A percentile compares a stretch with the other conserved stretches of the same genome.
Conservation (phyloP, 2,797 vertebrate genomes). For the Danio choprae region DNA sequence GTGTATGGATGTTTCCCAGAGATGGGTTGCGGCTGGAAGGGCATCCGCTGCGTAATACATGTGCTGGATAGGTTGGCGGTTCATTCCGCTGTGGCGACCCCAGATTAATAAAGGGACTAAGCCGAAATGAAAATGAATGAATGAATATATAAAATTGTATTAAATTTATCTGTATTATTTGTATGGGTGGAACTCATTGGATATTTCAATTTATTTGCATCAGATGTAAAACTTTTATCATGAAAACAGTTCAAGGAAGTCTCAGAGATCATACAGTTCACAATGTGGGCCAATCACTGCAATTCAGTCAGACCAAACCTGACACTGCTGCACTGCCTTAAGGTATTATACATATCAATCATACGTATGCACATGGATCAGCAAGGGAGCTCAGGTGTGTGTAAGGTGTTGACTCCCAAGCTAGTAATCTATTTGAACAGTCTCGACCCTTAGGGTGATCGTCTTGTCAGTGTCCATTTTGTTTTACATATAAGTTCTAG, state of each 20-base stretch:
- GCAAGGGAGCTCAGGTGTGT: conserved; percentile 38
- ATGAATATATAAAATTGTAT: too few species aligned
- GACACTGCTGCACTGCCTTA: conserved; percentile 5
- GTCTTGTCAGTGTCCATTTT: conserved; percentile 41
- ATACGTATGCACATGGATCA: not conserved
- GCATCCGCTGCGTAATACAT: too few species aligned
- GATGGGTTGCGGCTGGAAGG: too few species aligned
- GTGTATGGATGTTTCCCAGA: too few species aligned
- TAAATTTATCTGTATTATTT: too few species aligned
- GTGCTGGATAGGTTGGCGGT: too few species aligned
- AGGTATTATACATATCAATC: conserved; percentile 31
- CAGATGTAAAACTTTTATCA: conserved; percentile 13
- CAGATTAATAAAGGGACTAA: too few species aligned
- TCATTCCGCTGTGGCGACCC: too few species aligned
- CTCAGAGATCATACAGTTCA: conserved; percentile 6
- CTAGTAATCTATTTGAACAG: conserved; percentile 51
- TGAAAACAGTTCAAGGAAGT: conserved; percentile 1
- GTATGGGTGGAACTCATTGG: not conserved
- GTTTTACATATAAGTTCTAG: conserved; percentile 23
- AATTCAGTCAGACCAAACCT: conserved; percentile 10
- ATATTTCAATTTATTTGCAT: not conserved
- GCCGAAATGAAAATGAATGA: too few species aligned
- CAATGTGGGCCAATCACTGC: conserved; percentile 12
- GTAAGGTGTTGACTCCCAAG: conserved; percentile 28
- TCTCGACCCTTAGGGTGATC: conserved; percentile 33